Percentiles rank a stretch among this genome's conserved stretches.
phyloP scores from a whole-genome alignment of 2,888 invertebrate genomes.

The Chaitophorus viminalis region DNA sequence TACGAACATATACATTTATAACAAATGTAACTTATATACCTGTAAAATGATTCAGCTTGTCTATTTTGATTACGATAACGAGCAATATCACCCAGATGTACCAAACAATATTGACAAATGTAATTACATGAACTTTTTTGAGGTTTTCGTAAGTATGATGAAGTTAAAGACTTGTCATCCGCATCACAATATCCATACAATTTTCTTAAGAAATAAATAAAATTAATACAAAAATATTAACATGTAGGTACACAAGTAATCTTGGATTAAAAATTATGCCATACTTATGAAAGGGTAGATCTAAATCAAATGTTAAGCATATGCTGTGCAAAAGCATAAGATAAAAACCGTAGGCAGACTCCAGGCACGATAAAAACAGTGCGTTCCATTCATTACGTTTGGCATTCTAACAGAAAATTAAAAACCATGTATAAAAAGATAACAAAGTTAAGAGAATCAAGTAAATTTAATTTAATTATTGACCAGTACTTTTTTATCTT shows the following conservation, averaged over 20 bases:
- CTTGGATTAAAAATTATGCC: conserved; percentile 65
- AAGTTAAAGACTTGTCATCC: conserved; percentile 30
- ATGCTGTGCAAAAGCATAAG: conserved; percentile 82
- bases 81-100: conserved; percentile 88
- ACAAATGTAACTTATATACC: conserved; percentile 67
- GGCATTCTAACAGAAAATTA: conserved; percentile 71
- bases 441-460: neutral
- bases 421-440: neutral
- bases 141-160: conserved; percentile 66
- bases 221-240: conserved; percentile 61
- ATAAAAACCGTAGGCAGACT: conserved; percentile 87
- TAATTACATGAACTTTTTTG: conserved; percentile 81
- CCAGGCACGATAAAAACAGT: conserved; percentile 81
- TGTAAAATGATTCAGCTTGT: conserved; percentile 86
- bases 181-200: conserved; percentile 47
- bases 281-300: conserved; percentile 78
- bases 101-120: conserved; percentile 88
- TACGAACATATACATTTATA: neutral
- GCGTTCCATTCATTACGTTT: conserved; percentile 80
- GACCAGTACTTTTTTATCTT: conserved; percentile 75
- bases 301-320: conserved; percentile 82
- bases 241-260: neutral
- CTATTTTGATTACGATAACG: conserved; percentile 83
- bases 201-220: conserved; percentile 17
- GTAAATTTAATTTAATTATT: neutral